Base-by-base conservation (phyloP, 2,888 invertebrate species). In the Dicyrtoma fusca region DNA sequence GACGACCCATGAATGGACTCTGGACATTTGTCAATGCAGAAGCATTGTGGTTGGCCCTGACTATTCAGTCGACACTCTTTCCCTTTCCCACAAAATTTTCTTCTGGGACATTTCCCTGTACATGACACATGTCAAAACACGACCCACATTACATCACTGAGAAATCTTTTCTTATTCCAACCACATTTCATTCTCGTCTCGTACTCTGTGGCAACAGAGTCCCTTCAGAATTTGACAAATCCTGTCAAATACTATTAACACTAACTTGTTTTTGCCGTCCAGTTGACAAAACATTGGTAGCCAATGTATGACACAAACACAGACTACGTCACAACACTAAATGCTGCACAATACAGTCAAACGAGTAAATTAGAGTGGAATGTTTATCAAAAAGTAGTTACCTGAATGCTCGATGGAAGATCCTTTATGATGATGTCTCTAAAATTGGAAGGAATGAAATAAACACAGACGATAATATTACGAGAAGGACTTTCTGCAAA, bases 11-110 rank as follows among this genome's bases (percentile, higher is more conserved):
- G 44, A 10, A 10, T 45, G 19, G 57, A 44, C 4, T 71, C 65
- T 57, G 76, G 77, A 71, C 79, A 79, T 68, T 77, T 74, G 21
- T 75, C 70, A 59, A 77, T 75, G 74, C 79, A 79, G 74, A 75
- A 75, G 62, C 79, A 79, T 47, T 76, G 68, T 49, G 79, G 76
- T 61, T 77, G 69, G 53, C 76, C 78, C 53, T 76, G 70, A 34
- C 72, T 65, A 21, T 76, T 75, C 10, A 73, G 68, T 63, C 74
- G 74, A 68, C 79, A 79, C 75, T 79, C 78, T 57, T 76, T 74
- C 57, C 79, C 79, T 66, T 75, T 76, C 17, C 78, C 78, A 71
- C 79, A 79, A 55, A 71, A 45, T 49, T 71, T 71, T 11, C 71
- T 57, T 53, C 71, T 25, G 13, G 71, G 71, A 64, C 71, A 71